Evolutionary conservation across 2,797 vertebrate species (phyloP).

Genomic region (Chloroceryle amazona): DNA sequence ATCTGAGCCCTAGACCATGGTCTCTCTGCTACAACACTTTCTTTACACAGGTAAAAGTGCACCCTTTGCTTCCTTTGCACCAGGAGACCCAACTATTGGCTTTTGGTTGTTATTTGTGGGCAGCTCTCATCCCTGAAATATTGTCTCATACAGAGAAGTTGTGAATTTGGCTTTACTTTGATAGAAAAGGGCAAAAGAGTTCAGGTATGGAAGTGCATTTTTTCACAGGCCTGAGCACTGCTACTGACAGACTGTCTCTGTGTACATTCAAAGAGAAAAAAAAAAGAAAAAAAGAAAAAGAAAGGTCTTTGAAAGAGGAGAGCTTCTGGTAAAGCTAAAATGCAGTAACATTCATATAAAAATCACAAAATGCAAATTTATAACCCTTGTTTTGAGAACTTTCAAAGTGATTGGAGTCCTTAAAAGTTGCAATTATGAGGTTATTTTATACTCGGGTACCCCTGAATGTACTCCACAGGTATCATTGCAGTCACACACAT

Average conservation of each 20-base stretch:
- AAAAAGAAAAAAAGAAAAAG: fast-evolving
- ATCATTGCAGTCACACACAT: neutral
- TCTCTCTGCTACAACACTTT: neutral
- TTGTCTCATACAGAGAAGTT: neutral
- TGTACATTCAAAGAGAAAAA: neutral
- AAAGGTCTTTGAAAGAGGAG: neutral
- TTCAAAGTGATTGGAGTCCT: neutral
- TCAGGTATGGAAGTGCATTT: neutral
- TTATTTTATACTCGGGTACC: neutral
- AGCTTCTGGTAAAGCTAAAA: neutral
- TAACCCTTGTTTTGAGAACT: neutral
- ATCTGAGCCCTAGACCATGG: neutral
- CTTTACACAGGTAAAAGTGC: neutral
- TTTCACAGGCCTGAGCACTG: neutral
- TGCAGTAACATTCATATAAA: neutral
- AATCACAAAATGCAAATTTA: neutral
- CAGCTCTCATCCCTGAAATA: neutral
- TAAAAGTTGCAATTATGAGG: neutral
- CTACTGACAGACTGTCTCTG: neutral
- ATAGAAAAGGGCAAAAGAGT: neutral
- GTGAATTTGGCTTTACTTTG: neutral
- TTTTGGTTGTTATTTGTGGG: neutral
- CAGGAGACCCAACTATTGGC: neutral
- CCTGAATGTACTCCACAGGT: neutral
- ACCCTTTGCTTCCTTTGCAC: neutral